These are phyloP conservation scores for Meteorus cinctellus DNA, from an alignment of 2,888 invertebrate genomes.

Conservation along the genomic window DNA sequence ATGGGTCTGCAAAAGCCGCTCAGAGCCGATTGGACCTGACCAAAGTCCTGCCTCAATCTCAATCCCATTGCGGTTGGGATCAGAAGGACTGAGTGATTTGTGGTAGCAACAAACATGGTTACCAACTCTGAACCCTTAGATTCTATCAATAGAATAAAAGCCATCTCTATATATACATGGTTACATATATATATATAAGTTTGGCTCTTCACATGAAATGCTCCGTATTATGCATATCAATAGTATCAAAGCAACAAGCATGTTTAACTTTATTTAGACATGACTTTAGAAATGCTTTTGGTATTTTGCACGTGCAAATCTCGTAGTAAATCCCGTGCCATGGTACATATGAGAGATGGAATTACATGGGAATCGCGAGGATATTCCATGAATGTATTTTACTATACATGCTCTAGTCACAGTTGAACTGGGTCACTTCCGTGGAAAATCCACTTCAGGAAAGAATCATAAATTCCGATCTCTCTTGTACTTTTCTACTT, in stretches of 20 bases:
- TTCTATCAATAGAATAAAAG: background rate
- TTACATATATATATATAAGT: background rate
- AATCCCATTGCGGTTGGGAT: background rate
- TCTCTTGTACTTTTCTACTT: background rate
- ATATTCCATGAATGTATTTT: slow-evolving; percentile 2
- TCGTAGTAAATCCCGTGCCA: background rate
- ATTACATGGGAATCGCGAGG: background rate
- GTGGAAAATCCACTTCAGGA: slow-evolving; percentile 12
- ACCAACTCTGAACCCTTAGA: background rate
- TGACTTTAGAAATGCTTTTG: background rate
- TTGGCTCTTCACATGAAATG: background rate
- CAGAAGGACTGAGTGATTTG: background rate
- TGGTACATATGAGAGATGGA: too few species aligned
- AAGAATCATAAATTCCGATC: slow-evolving; percentile 26
- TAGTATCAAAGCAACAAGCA: background rate
- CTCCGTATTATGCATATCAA: background rate
- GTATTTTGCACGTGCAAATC: background rate
- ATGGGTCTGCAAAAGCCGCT: background rate
- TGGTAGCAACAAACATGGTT: background rate
- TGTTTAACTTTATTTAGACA: background rate
- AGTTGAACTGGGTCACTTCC: slow-evolving; percentile 12
- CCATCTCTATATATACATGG: background rate
- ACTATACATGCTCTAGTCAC: background rate
- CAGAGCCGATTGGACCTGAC: background rate
- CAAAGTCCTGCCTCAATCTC: background rate